Evolutionary conservation across 2,888 invertebrate species (phyloP), one percentile per base, ranked within the genome.

Genomic region (Limnephilus rhombicus): DNA sequence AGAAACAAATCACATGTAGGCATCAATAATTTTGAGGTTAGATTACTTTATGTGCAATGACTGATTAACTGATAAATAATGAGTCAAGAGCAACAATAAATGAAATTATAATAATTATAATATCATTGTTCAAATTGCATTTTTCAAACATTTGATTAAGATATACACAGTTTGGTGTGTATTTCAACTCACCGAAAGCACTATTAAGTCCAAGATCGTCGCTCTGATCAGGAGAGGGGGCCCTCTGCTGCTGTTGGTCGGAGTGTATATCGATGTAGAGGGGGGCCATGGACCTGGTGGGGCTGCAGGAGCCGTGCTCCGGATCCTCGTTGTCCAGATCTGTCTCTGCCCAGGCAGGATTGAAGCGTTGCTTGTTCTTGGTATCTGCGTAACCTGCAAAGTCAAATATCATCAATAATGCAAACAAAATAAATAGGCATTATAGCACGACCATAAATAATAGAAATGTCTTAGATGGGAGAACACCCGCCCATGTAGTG

Each of bases 261-360:
- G 80, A 80, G 85, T 94, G 94, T 41, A 34, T 97, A 94, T 98
- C 98, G 68, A 98, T 97, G 94, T 98, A 98, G 15, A 98, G 95
- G 0, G 98, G 98, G 0, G 96, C 96, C 91, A 96, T 95, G 80
- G 96, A 95, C 2, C 85, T 37, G 89, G 85, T 85, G 91, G 0
- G 95, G 82, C 82, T 92, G 82, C 34, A 80, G 68, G 97, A 95
- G 4, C 97, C 97, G 94, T 97, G 97, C 94, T 98, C 98, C 90
- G 97, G 96, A 92, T 97, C 96, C 94, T 98, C 98, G 0, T 98
- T 81, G 95, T 99, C 99, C 49, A 99, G 95, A 95, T 99, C 99
- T 0, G 99, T 99, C 95, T 99, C 99, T 91, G 98, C 96, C 98
- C 99, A 99, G 0, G 97, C 97, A 3, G 97, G 97, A 87, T 96